Conservation (phyloP, 2,797 vertebrate species). For the Phylloscopus collybita region DNA sequence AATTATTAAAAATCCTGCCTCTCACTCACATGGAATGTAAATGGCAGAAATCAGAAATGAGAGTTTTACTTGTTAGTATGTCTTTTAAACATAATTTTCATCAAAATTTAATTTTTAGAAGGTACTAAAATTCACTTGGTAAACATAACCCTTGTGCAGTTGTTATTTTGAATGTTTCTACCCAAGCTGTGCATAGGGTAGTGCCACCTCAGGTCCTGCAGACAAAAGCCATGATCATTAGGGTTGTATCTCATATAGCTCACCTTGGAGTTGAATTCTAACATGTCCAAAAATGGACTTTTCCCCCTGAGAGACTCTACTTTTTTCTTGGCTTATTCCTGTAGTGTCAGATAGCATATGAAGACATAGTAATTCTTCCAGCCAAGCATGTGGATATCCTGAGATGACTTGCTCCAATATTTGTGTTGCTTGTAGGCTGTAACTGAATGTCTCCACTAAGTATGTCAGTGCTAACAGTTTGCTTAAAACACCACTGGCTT, state of each 20-base stretch:
- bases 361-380: background rate
- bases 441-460: background rate
- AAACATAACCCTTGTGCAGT: background rate
- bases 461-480: background rate
- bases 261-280: background rate
- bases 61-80: background rate
- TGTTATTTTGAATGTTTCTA: background rate
- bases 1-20: background rate
- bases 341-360: background rate
- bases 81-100: background rate
- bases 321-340: background rate
- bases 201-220: background rate
- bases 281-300: rapidly evolving
- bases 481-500: background rate
- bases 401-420: background rate
- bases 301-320: background rate
- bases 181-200: no score
- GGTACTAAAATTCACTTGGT: background rate
- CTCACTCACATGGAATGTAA: background rate
- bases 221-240: background rate
- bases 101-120: background rate
- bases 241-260: rapidly evolving
- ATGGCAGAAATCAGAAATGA: background rate
- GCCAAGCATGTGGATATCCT: background rate
- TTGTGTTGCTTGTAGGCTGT: background rate